Evolutionary conservation across 2,888 invertebrate genomes (phyloP).

Genomic region (Omphaloscelis lunosa): DNA sequence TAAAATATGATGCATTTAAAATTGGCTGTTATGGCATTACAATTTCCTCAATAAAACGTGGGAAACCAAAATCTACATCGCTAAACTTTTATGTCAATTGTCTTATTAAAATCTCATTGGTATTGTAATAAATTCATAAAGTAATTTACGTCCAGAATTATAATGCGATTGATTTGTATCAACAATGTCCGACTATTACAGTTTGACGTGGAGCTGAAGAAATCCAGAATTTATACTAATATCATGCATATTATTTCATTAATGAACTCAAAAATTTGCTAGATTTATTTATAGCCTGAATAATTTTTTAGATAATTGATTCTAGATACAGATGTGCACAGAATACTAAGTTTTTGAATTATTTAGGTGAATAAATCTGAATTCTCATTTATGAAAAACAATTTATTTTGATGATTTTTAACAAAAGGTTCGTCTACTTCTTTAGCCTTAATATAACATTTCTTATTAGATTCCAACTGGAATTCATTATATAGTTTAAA

Average conservation of each 20-base stretch:
- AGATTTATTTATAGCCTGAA: slow-evolving; percentile 30
- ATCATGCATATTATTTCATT: slow-evolving; percentile 27
- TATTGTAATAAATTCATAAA: slow-evolving; percentile 10
- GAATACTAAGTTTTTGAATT: slow-evolving; percentile 1
- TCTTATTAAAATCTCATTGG: slow-evolving; percentile 37
- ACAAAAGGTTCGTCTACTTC: not conserved
- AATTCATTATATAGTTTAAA: slow-evolving; percentile 23
- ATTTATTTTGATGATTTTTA: not conserved
- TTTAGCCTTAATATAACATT: not conserved
- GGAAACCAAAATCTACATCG: slow-evolving; percentile 9
- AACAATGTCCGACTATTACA: slow-evolving; percentile 39
- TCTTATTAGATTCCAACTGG: slow-evolving; percentile 17
- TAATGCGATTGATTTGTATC: slow-evolving; percentile 40
- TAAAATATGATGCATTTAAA: not conserved
- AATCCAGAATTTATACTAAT: slow-evolving; percentile 36
- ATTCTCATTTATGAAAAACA: not conserved
- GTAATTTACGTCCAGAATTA: slow-evolving; percentile 31
- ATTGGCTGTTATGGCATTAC: not conserved
- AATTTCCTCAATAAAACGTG: slow-evolving; percentile 20
- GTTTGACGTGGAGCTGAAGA: slow-evolving; percentile 25
- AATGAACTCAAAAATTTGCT: slow-evolving; percentile 10
- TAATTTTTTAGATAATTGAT: slow-evolving; percentile 36
- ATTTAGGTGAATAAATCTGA: not conserved
- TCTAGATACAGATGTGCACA: slow-evolving; percentile 18
- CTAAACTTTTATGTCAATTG: slow-evolving; percentile 9